Evolutionary conservation across 2,888 invertebrate species (phyloP).

Genomic region (Pinctada fucata): DNA sequence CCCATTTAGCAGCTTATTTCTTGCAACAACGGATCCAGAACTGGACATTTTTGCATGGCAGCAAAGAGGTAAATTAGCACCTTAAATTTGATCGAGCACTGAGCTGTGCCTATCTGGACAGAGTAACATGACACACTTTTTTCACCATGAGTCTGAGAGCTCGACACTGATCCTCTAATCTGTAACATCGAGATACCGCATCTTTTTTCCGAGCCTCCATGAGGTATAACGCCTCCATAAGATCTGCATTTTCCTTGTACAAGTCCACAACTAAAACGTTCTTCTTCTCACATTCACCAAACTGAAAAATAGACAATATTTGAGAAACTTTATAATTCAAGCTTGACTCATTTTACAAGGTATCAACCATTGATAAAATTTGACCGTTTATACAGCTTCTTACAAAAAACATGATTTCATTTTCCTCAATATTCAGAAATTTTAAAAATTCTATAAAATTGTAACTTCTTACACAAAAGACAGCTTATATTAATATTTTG

Average conservation of each 20-base stretch:
- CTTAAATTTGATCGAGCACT: too few relatives aligned
- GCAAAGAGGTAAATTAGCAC: too few relatives aligned
- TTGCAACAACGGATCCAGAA: too few relatives aligned
- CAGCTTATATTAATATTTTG: too few relatives aligned
- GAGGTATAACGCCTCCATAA: conserved; percentile 62
- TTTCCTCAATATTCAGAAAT: too few relatives aligned
- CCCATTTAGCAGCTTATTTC: too few relatives aligned
- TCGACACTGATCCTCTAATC: conserved; percentile 61
- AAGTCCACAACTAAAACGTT: conserved; percentile 68
- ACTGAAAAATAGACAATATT: conserved; percentile 51
- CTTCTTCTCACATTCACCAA: conserved; percentile 57
- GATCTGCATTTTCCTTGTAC: conserved; percentile 69
- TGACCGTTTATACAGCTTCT: too few relatives aligned
- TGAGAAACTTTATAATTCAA: background rate
- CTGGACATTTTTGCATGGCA: too few relatives aligned
- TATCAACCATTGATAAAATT: too few relatives aligned
- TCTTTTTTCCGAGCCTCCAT: conserved; percentile 67
- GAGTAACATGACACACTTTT: conserved; percentile 48
- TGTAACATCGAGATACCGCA: conserved; percentile 60
- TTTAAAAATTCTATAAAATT: too few relatives aligned
- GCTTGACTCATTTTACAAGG: background rate
- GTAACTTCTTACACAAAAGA: too few relatives aligned
- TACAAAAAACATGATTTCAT: too few relatives aligned
- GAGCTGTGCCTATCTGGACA: background rate
- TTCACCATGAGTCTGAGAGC: conserved; percentile 53